Percentiles rank a stretch among this genome's conserved stretches.
Evolutionary conservation across 2,888 invertebrate genomes (phyloP).

Genomic region (Drosophila barbarae): DNA sequence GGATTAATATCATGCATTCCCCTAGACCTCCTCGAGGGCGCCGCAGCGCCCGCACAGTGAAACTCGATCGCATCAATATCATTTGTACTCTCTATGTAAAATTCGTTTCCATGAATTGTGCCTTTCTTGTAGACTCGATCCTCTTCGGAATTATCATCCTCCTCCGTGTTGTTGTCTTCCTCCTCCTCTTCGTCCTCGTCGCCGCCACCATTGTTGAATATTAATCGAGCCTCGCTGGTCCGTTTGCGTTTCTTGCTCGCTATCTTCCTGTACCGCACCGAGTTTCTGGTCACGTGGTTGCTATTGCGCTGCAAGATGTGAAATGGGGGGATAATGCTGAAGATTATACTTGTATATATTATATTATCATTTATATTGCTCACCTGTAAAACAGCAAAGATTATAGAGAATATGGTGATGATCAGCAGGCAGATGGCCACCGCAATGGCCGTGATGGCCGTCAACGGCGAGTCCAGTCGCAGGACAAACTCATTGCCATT

Average conservation of each 20-base stretch:
- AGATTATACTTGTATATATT: too few relatives aligned
- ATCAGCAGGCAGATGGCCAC: constrained; percentile 85
- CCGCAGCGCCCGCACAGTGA: constrained; percentile 43
- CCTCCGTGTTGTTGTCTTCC: constrained; percentile 50
- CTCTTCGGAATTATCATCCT: constrained; percentile 58
- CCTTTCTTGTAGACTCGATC: constrained; percentile 55
- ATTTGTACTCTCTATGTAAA: constrained; percentile 68
- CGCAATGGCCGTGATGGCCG: constrained; percentile 84
- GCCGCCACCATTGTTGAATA: constrained; percentile 54
- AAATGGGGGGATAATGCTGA: background rate
- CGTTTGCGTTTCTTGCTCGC: constrained; percentile 49
- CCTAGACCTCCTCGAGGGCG: constrained; percentile 13
- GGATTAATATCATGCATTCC: constrained; percentile 20
- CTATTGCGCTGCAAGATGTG: constrained; percentile 70
- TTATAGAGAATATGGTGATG: constrained; percentile 85
- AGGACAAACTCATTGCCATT: constrained; percentile 70
- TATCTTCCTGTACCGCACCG: constrained; percentile 77
- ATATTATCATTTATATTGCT: too few relatives aligned
- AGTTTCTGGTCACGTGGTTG: constrained; percentile 69
- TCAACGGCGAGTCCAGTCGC: constrained; percentile 81
- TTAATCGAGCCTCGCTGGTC: constrained; percentile 63
- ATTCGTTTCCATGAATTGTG: constrained; percentile 59
- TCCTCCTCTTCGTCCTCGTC: constrained; percentile 45
- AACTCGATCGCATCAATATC: constrained; percentile 70
- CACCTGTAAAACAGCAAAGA: constrained; percentile 88